Conservation (phyloP, 2,888 invertebrate species). For the Tineola bisselliella region DNA sequence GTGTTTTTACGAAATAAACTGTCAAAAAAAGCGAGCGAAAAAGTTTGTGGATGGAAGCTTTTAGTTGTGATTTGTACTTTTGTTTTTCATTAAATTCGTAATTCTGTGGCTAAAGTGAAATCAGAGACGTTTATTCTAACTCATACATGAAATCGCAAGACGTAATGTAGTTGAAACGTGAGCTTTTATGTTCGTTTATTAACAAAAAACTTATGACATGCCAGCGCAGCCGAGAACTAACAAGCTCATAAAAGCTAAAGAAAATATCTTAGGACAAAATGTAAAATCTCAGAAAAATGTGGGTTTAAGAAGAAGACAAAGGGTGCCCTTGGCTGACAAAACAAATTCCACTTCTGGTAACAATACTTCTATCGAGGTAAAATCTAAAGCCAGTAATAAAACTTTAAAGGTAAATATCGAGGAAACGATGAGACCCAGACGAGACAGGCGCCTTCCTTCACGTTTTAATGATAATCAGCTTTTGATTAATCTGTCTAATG, state of each 20-base stretch:
- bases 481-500: slow-evolving; percentile 28
- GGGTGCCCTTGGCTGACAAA: slow-evolving; percentile 48
- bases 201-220: slow-evolving; percentile 26
- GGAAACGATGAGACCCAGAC: slow-evolving; percentile 24
- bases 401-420: slow-evolving; percentile 17
- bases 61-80: no score
- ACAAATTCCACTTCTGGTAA: slow-evolving; percentile 56
- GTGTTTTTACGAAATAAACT: not conserved
- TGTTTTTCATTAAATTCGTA: not conserved
- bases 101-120: no score
- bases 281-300: slow-evolving; percentile 21
- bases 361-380: slow-evolving; percentile 28
- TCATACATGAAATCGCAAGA: no score
- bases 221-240: slow-evolving; percentile 42
- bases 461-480: slow-evolving; percentile 33
- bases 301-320: slow-evolving; percentile 23
- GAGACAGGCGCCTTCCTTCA: slow-evolving; percentile 37
- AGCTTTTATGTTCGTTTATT: not conserved
- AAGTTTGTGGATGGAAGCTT: not conserved
- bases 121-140: no score
- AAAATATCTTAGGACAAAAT: slow-evolving; percentile 30
- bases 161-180: not conserved
- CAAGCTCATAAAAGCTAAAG: slow-evolving; percentile 38
- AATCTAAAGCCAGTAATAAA: slow-evolving; percentile 1
- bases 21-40: slow-evolving; percentile 8